Base-by-base conservation (phyloP, 1,140 invertebrate species). In the Notospermus geniculatus region DNA sequence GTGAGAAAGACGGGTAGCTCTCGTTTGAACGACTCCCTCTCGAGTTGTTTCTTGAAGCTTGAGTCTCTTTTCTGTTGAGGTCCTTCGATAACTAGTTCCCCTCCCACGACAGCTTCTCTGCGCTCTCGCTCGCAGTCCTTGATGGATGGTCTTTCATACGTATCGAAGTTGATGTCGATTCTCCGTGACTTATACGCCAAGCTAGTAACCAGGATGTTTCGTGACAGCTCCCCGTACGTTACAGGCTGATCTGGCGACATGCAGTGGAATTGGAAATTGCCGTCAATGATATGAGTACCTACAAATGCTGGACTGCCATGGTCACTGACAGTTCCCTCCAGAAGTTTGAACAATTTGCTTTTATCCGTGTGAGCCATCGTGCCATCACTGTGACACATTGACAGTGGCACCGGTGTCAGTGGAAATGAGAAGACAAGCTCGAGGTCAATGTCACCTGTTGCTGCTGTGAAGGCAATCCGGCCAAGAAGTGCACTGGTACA, bases 21-120 rank as follows among this genome's bases (percentile, higher is more conserved):
- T 43, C 39, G n/a, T 43, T 43, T 43, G 39, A 43, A 13, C n/a
- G 39, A n/a, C n/a, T 43, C 39, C 39, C n/a, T 43, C 39, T 43
- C 39, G 39, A 43, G 39, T 43, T 43, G 39, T 43, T 43, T 43
- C 39, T 43, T 43, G 39, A 43, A 43, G 39, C 39, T 43, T n/a
- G 39, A 43, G 39, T 43, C 39, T n/a, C n/a, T n/a, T n/a, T 43
- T 43, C 39, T 43, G 39, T 43, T 43, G 11, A 43, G 39, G 39
- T 43, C 39, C n/a, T 43, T 43, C 39, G 11, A n/a, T 43, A 43
- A 43, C 39, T 13, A 43, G 39, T 43, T 43, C 39, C n/a, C 39
- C n/a, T 43, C 39, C 39, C n/a, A 43, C 39, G n/a, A 43, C 39
- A 43, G n/a, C n/a, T 43, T 43, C 39, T 43, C 39, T 43, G 11